Percentiles rank a stretch among this genome's conserved stretches.
phyloP scores from a whole-genome alignment of 2,888 invertebrate species.

The Tyria jacobaeae region DNA sequence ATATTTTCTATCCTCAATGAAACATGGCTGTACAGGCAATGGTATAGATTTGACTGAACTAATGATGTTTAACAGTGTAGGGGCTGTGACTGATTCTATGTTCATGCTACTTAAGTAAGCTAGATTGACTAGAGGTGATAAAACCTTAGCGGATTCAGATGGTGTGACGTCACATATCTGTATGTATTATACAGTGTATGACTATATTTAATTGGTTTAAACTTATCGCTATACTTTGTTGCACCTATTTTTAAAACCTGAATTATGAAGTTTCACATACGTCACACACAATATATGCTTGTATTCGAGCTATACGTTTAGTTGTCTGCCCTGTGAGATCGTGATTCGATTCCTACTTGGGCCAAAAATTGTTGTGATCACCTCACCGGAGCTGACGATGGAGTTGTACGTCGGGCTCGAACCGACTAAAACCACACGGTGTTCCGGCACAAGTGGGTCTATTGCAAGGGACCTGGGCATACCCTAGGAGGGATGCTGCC shows the following conservation, averaged over 20 bases:
- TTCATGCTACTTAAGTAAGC: constrained; percentile 37
- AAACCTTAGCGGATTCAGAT: constrained; percentile 9
- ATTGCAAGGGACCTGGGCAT: too few species aligned
- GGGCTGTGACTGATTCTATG: constrained; percentile 37
- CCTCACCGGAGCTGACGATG: too few species aligned
- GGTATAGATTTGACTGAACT: constrained; percentile 26
- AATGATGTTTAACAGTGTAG: constrained; percentile 29
- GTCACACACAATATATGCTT: too few species aligned
- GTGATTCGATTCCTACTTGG: too few species aligned
- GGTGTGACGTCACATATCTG: constrained; percentile 13
- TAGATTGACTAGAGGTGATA: constrained; percentile 34
- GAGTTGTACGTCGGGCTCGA: too few species aligned
- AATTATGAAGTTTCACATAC: neutral
- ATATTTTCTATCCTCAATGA: neutral
- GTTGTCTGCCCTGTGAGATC: too few species aligned
- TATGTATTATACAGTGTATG: neutral
- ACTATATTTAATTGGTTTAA: neutral
- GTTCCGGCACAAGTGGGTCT: too few species aligned
- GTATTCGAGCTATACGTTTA: too few species aligned
- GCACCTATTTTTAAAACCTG: neutral
- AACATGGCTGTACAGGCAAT: constrained; percentile 25
- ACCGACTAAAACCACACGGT: too few species aligned
- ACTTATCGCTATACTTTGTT: neutral
- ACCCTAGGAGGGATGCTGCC: too few species aligned
- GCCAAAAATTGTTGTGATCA: too few species aligned